phyloP scores from a whole-genome alignment of 2,113 vertebrate genomes.

The Garra rufa region DNA sequence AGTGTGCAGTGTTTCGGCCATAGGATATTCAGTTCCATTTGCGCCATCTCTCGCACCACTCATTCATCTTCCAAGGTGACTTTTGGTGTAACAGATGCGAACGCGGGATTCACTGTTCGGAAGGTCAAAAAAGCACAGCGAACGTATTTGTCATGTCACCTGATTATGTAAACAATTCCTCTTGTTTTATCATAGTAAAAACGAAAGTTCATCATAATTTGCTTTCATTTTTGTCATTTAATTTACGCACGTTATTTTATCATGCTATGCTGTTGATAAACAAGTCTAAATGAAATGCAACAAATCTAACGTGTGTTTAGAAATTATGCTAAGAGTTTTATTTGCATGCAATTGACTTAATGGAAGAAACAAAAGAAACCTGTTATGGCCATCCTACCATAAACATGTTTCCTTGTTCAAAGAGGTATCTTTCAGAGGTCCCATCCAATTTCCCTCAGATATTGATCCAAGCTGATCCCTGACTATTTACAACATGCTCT shows the following conservation, averaged over 20 bases:
- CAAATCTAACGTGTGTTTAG: not conserved
- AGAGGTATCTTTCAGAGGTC: slow-evolving; percentile 37
- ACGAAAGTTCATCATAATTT: too few relatives aligned
- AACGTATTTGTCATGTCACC: not conserved
- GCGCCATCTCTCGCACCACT: slow-evolving; percentile 70
- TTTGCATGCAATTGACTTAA: not conserved
- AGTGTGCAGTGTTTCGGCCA: slow-evolving; percentile 49
- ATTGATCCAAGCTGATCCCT: slow-evolving; percentile 55
- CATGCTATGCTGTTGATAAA: not conserved
- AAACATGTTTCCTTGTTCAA: slow-evolving; percentile 33
- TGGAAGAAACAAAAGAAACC: slow-evolving; percentile 14
- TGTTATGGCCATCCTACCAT: slow-evolving; percentile 24
- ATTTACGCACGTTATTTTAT: not conserved
- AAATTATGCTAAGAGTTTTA: not conserved
- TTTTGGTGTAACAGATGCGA: slow-evolving; percentile 60
- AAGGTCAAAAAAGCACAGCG: slow-evolving; percentile 2
- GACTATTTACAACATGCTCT: slow-evolving; percentile 53
- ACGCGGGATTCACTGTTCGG: not conserved
- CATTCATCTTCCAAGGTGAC: slow-evolving; percentile 77
- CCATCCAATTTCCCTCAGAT: slow-evolving; percentile 50
- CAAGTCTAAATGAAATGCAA: not conserved
- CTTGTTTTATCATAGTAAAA: not conserved
- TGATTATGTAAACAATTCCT: not conserved
- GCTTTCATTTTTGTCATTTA: too few relatives aligned
- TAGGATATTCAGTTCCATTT: slow-evolving; percentile 57